Percentiles rank a stretch among this genome's conserved stretches.
Conservation (phyloP, 2,113 vertebrate genomes). For the Arizona elegans region DNA sequence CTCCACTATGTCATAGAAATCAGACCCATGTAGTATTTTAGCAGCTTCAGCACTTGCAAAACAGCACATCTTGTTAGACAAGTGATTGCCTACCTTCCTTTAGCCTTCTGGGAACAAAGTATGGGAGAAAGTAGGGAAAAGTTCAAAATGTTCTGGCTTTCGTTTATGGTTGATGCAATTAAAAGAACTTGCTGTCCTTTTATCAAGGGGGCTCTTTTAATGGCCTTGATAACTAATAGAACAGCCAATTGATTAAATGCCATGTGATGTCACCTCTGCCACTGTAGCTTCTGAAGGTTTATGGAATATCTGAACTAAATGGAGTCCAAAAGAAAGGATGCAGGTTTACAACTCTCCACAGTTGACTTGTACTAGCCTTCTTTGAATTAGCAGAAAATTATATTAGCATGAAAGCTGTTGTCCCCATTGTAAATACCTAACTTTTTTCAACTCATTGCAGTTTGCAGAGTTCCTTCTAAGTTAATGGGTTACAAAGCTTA, state of each 20-base stretch:
- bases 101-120: constrained; percentile 5
- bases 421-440: not conserved
- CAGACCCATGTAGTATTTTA: constrained; percentile 17
- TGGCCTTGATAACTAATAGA: not conserved
- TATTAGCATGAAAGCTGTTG: not conserved
- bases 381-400: not conserved
- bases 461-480: not conserved
- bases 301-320: not conserved
- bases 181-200: constrained; percentile 8
- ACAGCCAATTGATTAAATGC: not conserved
- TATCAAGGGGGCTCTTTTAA: not conserved
- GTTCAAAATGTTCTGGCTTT: constrained; percentile 26
- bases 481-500: not conserved
- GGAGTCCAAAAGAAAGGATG: not conserved
- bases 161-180: not conserved
- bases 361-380: not conserved
- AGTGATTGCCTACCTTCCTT: not conserved
- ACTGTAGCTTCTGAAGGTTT: not conserved
- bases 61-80: constrained; percentile 15
- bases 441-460: not conserved
- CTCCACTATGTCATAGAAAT: not conserved
- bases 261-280: not conserved
- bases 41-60: constrained; percentile 24
- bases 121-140: constrained; percentile 1
- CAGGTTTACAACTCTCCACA: not conserved